Conservation (phyloP, 2,113 vertebrate genomes). For the Pavo muticus region DNA sequence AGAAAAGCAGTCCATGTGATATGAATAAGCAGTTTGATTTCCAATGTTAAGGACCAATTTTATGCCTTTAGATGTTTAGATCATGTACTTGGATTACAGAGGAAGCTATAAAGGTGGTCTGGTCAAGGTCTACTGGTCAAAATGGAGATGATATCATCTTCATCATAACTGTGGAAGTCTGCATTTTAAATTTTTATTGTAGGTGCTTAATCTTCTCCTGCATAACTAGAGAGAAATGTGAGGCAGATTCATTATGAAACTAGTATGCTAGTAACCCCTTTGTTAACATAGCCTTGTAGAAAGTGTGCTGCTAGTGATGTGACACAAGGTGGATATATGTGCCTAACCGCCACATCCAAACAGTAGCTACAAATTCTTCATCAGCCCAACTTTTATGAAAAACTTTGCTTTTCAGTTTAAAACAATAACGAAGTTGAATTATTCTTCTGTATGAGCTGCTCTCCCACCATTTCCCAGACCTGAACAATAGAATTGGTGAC, state of each 20-base stretch:
- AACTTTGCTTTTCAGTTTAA: neutral
- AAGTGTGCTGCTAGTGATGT: neutral
- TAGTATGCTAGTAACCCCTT: neutral
- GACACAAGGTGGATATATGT: neutral
- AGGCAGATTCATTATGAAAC: neutral
- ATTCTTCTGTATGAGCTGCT: neutral
- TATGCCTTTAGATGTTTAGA: neutral
- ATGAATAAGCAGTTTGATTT: conserved; percentile 8
- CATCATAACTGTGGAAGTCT: neutral
- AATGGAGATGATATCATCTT: neutral
- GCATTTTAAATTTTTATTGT: neutral
- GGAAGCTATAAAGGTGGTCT: neutral
- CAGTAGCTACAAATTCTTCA: neutral
- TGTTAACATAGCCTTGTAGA: neutral
- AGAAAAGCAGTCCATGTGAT: conserved; percentile 3
- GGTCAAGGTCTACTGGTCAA: neutral
- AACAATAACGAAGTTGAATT: neutral
- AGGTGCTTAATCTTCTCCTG: neutral
- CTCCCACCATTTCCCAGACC: neutral
- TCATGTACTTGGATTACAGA: neutral
- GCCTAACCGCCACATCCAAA: neutral
- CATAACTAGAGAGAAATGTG: neutral
- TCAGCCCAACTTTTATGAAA: neutral
- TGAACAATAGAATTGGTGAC: neutral
- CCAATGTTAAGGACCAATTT: neutral